A percentile compares a stretch with the other conserved stretches of the same genome.
Conservation (phyloP, 1,140 invertebrate genomes). For the Dolichoris vasculosae region DNA sequence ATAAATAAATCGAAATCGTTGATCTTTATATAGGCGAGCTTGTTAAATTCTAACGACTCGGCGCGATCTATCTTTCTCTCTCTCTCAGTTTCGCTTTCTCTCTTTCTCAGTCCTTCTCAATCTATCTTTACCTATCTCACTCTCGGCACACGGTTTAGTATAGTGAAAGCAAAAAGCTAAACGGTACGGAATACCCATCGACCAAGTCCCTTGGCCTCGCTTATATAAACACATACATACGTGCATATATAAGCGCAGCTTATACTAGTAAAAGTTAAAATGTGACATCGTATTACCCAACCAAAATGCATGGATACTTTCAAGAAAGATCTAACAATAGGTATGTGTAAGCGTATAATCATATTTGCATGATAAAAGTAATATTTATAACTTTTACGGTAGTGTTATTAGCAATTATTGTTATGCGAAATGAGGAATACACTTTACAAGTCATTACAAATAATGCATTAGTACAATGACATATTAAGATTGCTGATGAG, state of each 20-base stretch:
- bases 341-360: neutral
- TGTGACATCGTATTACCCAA: slow-evolving; percentile 7
- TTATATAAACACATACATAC: too few relatives aligned
- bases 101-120: neutral
- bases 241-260: neutral
- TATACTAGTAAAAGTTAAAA: neutral
- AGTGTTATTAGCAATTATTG: neutral
- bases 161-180: slow-evolving; percentile 50
- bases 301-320: neutral
- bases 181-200: slow-evolving; percentile 32
- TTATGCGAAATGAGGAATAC: slow-evolving; percentile 27
- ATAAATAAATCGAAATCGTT: slow-evolving; percentile 46
- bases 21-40: slow-evolving; percentile 39
- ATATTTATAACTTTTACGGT: slow-evolving; percentile 14
- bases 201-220: slow-evolving; percentile 12
- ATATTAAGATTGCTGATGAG: neutral
- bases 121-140: slow-evolving; percentile 6
- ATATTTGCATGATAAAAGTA: slow-evolving; percentile 42
- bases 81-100: neutral
- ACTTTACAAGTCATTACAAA: slow-evolving; percentile 11
- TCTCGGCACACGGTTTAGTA: slow-evolving; percentile 15
- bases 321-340: slow-evolving; percentile 1
- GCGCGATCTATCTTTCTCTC: neutral
- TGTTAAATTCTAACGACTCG: slow-evolving; percentile 52
- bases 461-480: neutral